Evolutionary conservation across 2,113 vertebrate genomes (phyloP), one percentile per base, ranked within the genome.

Genomic region (Pelecanus crispus): DNA sequence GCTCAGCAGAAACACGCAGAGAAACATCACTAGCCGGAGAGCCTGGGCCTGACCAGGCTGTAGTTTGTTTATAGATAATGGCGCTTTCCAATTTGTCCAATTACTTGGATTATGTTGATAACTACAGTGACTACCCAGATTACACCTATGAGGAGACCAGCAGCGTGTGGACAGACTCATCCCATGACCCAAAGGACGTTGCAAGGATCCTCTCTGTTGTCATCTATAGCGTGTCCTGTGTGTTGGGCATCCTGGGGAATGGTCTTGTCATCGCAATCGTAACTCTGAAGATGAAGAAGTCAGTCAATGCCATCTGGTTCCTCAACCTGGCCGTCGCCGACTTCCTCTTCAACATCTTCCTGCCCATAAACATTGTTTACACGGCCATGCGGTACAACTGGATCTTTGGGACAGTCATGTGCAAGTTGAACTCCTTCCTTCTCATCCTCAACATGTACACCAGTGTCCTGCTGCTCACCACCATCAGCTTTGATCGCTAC

Each of bases 371-470:
- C 94, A 98, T 99, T 2, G 31, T 96, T 25, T 97, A 98, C 62
- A 97, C 92, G 0, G 98, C 95, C 62, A 98, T 98, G 96, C 92
- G 96, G 19, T 98, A 98, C 96, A 86, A 99, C 65, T 99, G 99
- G 99, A 81, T 98, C 28, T 99, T 99, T 2, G 99, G 99, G 24
- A 95, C 36, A 0, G 98, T 97, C 94, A 97, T 99, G 99, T 99
- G 99, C 97, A 99, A 99, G 94, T 85, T 99, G 19, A 98, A 97
- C 81, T 98, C 98, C 49, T 98, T 98, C 15, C 94, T 99, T 17
- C 98, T 99, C 97, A 98, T 98, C 90, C 97, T 99, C 88, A 99
- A 99, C 97, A 99, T 99, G 99, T 99, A 99, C 98, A 99, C 99
- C 95, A 99, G 99, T 9, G 99, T 99, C 88, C 98, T 99, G 74